Evolutionary conservation across 2,888 invertebrate species (phyloP), one percentile per base, ranked within the genome.

Genomic region (Eupeodes latifasciatus): DNA sequence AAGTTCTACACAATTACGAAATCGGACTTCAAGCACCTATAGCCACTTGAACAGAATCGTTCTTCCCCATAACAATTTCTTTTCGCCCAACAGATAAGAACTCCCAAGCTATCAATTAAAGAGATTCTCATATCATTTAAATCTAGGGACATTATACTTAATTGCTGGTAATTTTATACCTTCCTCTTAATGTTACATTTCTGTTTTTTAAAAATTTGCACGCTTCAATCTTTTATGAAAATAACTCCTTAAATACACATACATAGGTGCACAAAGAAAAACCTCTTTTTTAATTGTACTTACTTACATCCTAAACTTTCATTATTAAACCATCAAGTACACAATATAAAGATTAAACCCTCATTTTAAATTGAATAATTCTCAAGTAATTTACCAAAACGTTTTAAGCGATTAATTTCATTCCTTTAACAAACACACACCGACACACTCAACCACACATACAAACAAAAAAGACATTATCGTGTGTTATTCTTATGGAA

Each of bases 351-450:
- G 76, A 87, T 80, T 76, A 84, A 76, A 84, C 12, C 76, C 79
- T 67, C 66, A 27, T 77, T 27, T 83, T 12, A 49, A 55, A 80
- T 80, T 71, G 61, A 87, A 80, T 83, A 77, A 80, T 80, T 76
- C 44, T 40, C 57, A 80, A 87, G 83, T 87, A 83, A 83, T 87
- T 76, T 80, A 87, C 61, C 62, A 61, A 66, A 40, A 67, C 84
- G 76, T 71, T 84, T 80, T 44, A 61, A 67, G 76, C 83, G 66
- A 87, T 83, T 87, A 87, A 87, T 80, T 87, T 62, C 36, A 67
- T 57, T 75, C 64, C 47, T 81, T 67, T 72, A 85, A 71, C 53
- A 66, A 44, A 66, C 0, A 47, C 47, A 64, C 1, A 64, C 47
- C n/a, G 0, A 19, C 19, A 27, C 4, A 66, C 27, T 27, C 19